These are phyloP conservation scores for Rhabdomys pumilio DNA, from an alignment of 2,797 vertebrate species.

Conservation along the genomic window DNA sequence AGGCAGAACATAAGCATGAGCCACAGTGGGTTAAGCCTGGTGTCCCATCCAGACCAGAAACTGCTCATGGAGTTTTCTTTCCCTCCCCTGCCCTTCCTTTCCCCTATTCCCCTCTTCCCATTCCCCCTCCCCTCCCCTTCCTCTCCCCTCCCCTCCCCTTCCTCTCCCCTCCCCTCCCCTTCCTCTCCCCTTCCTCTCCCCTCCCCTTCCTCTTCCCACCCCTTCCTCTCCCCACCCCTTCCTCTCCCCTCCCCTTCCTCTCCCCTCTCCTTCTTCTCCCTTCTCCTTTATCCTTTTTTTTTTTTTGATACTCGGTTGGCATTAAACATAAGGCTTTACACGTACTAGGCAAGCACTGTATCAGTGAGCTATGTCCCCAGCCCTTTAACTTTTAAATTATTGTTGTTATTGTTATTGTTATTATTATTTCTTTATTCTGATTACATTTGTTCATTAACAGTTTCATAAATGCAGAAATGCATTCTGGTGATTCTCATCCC, in stretches of 20 bases:
- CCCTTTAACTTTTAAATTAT: neutral
- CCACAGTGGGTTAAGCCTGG: too few relatives aligned
- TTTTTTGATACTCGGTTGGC: neutral
- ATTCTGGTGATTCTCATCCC: neutral
- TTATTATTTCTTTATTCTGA: neutral
- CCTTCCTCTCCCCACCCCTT: too few relatives aligned
- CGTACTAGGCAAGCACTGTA: neutral
- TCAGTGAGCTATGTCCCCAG: neutral
- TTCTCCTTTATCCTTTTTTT: too few relatives aligned
- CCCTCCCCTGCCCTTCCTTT: neutral
- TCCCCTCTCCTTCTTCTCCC: too few relatives aligned
- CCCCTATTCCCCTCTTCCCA: too few relatives aligned
- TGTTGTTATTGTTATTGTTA: neutral
- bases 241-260: too few relatives aligned
- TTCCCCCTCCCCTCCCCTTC: too few relatives aligned
- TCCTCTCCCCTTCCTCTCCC: too few relatives aligned
- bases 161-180: too few relatives aligned
- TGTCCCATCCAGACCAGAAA: neutral
- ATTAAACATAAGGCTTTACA: neutral
- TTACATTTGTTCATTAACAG: neutral
- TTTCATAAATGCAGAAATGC: neutral
- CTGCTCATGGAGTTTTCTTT: neutral
- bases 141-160: accelerated
- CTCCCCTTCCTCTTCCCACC: too few relatives aligned
- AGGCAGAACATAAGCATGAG: neutral